Evolutionary conservation across 1,140 invertebrate species (phyloP).

Genomic region (Agrilus planipennis): DNA sequence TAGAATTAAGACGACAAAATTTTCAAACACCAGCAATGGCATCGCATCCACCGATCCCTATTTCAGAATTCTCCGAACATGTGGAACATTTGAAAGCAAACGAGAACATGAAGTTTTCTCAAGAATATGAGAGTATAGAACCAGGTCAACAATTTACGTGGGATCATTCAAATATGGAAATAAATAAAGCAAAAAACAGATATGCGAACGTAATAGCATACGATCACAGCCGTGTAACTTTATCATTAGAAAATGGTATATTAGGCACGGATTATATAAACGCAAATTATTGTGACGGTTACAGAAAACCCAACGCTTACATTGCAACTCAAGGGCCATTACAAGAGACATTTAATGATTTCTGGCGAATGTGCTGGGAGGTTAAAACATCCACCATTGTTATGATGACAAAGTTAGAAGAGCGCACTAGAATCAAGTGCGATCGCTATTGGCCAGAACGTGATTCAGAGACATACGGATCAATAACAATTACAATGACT

Average conservation of each 20-base stretch:
- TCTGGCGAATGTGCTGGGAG: conserved; percentile 99
- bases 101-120: conserved; percentile 95
- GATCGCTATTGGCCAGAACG: conserved; percentile 96
- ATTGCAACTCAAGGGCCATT: conserved; percentile 93
- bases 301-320: conserved; percentile 90
- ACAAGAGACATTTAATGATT: conserved; percentile 93
- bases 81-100: conserved; percentile 92
- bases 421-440: conserved; percentile 89
- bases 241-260: conserved; percentile 70
- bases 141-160: conserved; percentile 99
- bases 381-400: conserved; percentile 86
- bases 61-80: conserved; percentile 85
- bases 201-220: conserved; percentile 99
- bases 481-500: conserved; percentile 82
- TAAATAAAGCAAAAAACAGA: conserved; percentile 97
- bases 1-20: conserved; percentile 88
- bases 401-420: conserved; percentile 97
- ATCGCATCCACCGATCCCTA: conserved; percentile 91
- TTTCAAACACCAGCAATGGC: conserved; percentile 97
- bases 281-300: conserved; percentile 96
- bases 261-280: conserved; percentile 96
- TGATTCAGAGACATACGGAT: conserved; percentile 87
- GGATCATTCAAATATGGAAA: conserved; percentile 96
- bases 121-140: conserved; percentile 95
- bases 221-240: conserved; percentile 94